Base-by-base conservation (phyloP, 1,140 invertebrate species). In the Oppia nitens region DNA sequence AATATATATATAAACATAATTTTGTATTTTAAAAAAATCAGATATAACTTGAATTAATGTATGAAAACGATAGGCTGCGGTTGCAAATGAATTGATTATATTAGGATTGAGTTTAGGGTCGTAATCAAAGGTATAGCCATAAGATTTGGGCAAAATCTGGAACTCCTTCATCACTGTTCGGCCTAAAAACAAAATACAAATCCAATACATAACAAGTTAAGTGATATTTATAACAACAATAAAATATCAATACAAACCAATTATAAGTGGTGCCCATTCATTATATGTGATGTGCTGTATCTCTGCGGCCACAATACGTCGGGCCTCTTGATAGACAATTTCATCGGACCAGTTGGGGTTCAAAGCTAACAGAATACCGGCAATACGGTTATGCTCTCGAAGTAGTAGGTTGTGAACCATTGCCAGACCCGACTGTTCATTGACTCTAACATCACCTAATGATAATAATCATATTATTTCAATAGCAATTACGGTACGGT, bases 271-370 rank as follows among this genome's bases (percentile, higher is more conserved):
- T 49, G 94, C 67, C 81, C 85, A 97, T 67, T 93, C 85, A 28
- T 73, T 71, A 68, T 85, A 93, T 0, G 86, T 87, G 47, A 96
- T 87, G 64, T 87, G 83, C 64, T 94, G 88, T 64, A 94, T 79
- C 66, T 86, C 77, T 28, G 88, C 89, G 1, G 84, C 79, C 1
- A 93, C 83, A 24, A 93, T 81, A 55, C 81, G 78, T 62, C 87
- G 78, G 0, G 87, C 77, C 66, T 91, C 85, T 66, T 72, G 62
- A 56, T 61, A 68, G 12, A 65, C 54, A 47, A 21, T 60, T 53
- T 62, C 64, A 54, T 68, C 68, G 26, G 55, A 54, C 68, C 68
- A 69, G 3, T 29, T n/a, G 12, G 58, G 61, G 55, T 63, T 66
- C 11, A 62, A 24, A 27, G 17, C 21, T 0, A 61, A 60, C 26